A percentile compares a stretch with the other conserved stretches of the same genome.
phyloP scores from a whole-genome alignment of 2,797 vertebrate genomes.

The Tokudaia muenninki region DNA sequence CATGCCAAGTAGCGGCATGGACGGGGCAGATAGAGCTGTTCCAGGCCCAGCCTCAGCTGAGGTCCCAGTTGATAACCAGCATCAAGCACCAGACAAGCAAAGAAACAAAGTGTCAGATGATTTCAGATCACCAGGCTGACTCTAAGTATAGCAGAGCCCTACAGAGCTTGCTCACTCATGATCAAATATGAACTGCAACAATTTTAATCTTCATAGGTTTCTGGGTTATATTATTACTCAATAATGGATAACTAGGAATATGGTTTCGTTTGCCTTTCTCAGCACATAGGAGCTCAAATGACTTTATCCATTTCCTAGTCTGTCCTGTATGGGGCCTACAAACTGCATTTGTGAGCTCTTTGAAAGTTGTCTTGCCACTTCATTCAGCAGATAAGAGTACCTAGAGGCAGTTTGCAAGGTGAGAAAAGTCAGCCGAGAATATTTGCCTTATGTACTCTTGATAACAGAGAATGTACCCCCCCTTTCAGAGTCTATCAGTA shows the following conservation, averaged over 20 bases:
- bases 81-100: not conserved
- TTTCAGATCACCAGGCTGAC: conserved; percentile 9
- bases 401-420: not conserved
- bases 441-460: not conserved
- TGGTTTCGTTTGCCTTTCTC: not conserved
- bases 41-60: not conserved
- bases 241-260: not conserved
- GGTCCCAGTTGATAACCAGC: not conserved
- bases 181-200: not conserved
- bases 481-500: not conserved
- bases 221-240: not conserved
- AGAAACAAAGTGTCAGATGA: conserved; percentile 29
- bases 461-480: not conserved
- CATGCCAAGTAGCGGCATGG: not conserved
- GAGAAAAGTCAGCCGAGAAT: not conserved
- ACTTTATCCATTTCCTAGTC: not conserved
- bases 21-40: not conserved
- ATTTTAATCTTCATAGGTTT: not conserved
- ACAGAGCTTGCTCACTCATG: not conserved
- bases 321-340: not conserved
- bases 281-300: not conserved
- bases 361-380: not conserved
- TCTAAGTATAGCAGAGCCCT: not conserved
- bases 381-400: not conserved
- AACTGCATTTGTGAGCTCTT: not conserved